These are phyloP conservation scores for Pemphredon lugubris DNA, from an alignment of 2,888 invertebrate species.

Conservation along the genomic window DNA sequence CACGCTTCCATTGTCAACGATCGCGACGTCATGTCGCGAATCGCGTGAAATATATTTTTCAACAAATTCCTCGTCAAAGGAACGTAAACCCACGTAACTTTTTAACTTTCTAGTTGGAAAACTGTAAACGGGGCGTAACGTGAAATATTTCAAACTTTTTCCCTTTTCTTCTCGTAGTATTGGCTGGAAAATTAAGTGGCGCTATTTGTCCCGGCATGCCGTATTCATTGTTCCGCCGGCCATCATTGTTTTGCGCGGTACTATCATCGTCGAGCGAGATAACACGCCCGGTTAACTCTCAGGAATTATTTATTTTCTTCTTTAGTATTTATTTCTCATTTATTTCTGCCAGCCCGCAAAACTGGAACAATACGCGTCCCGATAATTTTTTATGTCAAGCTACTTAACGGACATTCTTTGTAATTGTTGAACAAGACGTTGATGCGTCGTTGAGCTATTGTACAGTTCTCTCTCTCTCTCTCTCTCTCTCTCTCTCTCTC, in stretches of 20 bases:
- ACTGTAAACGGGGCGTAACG: too few species aligned
- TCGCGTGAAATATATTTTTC: too few species aligned
- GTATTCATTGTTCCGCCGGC: not conserved
- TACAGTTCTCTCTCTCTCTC: not conserved
- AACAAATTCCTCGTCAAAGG: too few species aligned
- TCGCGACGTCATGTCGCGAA: too few species aligned
- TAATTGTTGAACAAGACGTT: not conserved
- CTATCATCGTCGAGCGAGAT: not conserved
- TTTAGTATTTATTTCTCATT: conserved; percentile 7
- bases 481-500: too few species aligned
- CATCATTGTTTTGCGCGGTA: not conserved
- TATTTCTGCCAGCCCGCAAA: not conserved
- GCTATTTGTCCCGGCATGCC: not conserved
- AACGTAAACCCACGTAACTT: too few species aligned
- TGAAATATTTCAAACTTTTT: too few species aligned
- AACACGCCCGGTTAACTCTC: not conserved
- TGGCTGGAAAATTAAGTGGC: not conserved
- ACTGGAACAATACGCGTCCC: not conserved
- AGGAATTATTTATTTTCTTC: not conserved
- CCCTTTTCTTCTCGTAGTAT: not conserved
- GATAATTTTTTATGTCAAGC: conserved; percentile 8
- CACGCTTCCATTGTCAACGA: too few species aligned
- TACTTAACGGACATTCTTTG: conserved; percentile 3
- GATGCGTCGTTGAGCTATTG: not conserved
- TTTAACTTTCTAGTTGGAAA: too few species aligned